Evolutionary conservation across 2,888 invertebrate species (phyloP).

Genomic region (Caenorhabditis afra): DNA sequence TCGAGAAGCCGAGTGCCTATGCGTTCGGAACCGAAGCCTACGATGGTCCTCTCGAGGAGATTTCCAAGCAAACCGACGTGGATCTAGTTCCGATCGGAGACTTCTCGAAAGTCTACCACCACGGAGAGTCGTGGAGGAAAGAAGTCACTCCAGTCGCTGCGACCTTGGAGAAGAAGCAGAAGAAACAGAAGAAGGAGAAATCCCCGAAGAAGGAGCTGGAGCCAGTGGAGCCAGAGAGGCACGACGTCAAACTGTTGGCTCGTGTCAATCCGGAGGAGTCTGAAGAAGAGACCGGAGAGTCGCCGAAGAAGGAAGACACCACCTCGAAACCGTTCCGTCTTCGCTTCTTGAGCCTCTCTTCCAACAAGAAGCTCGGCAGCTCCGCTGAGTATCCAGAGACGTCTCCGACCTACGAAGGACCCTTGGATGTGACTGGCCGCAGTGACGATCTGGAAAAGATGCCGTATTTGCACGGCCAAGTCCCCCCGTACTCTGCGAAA

Average conservation of each 20-base stretch:
- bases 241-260: conserved; percentile 44
- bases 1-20: conserved; percentile 53
- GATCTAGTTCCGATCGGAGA: conserved; percentile 40
- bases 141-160: background rate
- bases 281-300: conserved; percentile 18
- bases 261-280: conserved; percentile 20
- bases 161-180: conserved; percentile 18
- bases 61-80: conserved; percentile 15
- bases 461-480: conserved; percentile 27
- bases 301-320: conserved; percentile 26
- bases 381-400: conserved; percentile 20
- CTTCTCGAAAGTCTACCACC: conserved; percentile 40
- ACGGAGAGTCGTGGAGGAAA: conserved; percentile 30
- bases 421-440: conserved; percentile 28
- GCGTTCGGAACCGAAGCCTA: conserved; percentile 26
- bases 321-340: conserved; percentile 21
- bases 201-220: conserved; percentile 25
- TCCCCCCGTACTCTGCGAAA: conserved; percentile 40
- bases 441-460: conserved; percentile 39
- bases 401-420: conserved; percentile 37
- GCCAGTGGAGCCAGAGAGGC: conserved; percentile 33
- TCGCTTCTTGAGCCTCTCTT: conserved; percentile 30
- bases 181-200: conserved; percentile 31
- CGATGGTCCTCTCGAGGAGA: conserved; percentile 38
- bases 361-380: conserved; percentile 7